Evolutionary conservation across 2,113 vertebrate genomes (phyloP), one percentile per base, ranked within the genome.

Genomic region (Harpagus bidentatus): DNA sequence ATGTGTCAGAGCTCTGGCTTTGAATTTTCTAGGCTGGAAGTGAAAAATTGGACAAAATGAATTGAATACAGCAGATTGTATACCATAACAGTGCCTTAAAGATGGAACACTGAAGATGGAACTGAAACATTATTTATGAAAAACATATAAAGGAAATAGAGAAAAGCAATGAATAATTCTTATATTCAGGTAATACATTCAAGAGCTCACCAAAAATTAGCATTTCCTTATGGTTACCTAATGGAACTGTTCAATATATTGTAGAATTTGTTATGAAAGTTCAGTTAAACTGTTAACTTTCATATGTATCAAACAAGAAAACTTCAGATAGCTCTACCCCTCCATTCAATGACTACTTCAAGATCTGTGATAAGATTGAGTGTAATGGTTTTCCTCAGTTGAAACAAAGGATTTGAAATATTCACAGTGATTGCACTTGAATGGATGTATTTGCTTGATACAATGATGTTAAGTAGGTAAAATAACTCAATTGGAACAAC

Each of bases 1-100:
- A 90, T 87, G 71, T 74, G 80, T 84, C 83, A 93, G 74, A 87
- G 72, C 58, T 74, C 78, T 96, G 92, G 93, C 76, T 96, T 73
- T 40, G 66, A 52, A 42, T 92, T 82, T 90, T 69, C 48, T 79
- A 29, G 73, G 34, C 36, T 88, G 59, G 77, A 82, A 86, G 16
- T 74, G 55, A 76, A 74, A 78, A 86, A 69, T 26, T 84, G 85
- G 82, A 50, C 40, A 19, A 81, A 90, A 74, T 40, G 16, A 74
- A 62, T 59, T 85, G 38, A 85, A 48, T 16, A 31, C 14, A 94
- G 47, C 34, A 70, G 55, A 77, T 62, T 93, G 69, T 86, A 79
- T 65, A 43, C 40, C 9, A 26, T 59, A 73, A 40, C 32, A 82
- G 13, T 56, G 22, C 18, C 61, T 79, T 74, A 45, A 93, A 92